These are phyloP conservation scores for Agapornis roseicollis DNA, from an alignment of 2,113 vertebrate genomes.

Conservation along the genomic window DNA sequence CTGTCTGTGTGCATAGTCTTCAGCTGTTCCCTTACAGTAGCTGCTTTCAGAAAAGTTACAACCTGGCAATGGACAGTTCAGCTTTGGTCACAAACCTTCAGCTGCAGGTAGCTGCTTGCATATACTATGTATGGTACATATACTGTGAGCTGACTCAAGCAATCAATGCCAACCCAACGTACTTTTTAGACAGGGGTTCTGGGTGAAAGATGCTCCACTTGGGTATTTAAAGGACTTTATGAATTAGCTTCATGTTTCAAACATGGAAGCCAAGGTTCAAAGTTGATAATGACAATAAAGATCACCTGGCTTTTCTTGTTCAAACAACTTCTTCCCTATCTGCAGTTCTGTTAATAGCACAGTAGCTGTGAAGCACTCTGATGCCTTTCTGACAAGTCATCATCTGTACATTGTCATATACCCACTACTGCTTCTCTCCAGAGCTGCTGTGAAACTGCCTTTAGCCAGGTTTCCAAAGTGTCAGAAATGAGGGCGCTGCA, in stretches of 20 bases:
- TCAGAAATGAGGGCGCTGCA: background rate
- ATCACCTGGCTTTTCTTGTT: background rate
- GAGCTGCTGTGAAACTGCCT: background rate
- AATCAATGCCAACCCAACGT: background rate
- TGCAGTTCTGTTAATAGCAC: background rate
- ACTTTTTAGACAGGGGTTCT: background rate
- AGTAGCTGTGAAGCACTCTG: background rate
- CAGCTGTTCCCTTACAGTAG: background rate
- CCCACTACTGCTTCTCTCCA: background rate
- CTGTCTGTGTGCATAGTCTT: accelerated
- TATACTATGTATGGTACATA: accelerated
- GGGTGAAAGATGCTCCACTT: background rate
- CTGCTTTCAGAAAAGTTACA: background rate
- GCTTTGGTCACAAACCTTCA: background rate
- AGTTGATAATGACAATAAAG: background rate
- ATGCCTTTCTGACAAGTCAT: background rate
- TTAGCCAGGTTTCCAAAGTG: background rate
- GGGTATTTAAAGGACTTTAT: background rate
- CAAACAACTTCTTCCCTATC: background rate
- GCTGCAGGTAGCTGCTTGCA: background rate
- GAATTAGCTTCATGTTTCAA: background rate
- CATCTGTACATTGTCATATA: background rate
- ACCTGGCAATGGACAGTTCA: background rate
- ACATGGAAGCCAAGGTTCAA: background rate
- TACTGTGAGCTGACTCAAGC: background rate